phyloP scores from a whole-genome alignment of 2,797 vertebrate genomes.

The Masticophis lateralis region DNA sequence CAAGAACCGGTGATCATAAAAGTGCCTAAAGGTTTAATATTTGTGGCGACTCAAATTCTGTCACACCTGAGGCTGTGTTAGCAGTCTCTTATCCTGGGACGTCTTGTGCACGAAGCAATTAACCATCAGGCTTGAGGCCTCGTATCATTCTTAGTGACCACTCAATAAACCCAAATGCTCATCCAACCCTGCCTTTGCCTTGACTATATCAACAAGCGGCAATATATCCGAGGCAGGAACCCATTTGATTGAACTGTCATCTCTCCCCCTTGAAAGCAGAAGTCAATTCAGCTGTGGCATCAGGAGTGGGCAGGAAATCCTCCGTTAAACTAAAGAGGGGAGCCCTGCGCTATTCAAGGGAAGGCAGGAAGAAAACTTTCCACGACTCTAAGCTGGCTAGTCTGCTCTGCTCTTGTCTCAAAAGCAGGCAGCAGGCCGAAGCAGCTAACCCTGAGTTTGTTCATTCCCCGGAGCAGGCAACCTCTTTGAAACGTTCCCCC shows the following conservation, averaged over 20 bases:
- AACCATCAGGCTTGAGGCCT: fast-evolving
- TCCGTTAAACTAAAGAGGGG: no score
- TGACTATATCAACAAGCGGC: neutral
- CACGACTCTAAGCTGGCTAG: neutral
- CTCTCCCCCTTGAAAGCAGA: neutral
- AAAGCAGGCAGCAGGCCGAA: no score
- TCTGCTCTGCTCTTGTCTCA: neutral
- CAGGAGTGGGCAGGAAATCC: neutral
- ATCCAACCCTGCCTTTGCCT: neutral
- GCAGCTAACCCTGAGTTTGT: neutral
- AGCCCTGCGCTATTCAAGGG: neutral
- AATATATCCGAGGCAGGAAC: neutral
- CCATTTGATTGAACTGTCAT: neutral
- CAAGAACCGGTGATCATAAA: neutral
- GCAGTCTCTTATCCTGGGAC: neutral
- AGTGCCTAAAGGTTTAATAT: neutral
- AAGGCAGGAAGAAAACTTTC: neutral
- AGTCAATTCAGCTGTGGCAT: no score
- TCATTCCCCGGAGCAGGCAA: neutral
- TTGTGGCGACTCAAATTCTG: neutral
- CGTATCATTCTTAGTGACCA: neutral
- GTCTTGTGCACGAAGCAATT: no score
- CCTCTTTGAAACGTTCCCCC: neutral
- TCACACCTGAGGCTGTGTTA: neutral
- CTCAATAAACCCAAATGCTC: neutral